Evolutionary conservation across 2,888 invertebrate genomes (phyloP).

Genomic region (Amiota minor): DNA sequence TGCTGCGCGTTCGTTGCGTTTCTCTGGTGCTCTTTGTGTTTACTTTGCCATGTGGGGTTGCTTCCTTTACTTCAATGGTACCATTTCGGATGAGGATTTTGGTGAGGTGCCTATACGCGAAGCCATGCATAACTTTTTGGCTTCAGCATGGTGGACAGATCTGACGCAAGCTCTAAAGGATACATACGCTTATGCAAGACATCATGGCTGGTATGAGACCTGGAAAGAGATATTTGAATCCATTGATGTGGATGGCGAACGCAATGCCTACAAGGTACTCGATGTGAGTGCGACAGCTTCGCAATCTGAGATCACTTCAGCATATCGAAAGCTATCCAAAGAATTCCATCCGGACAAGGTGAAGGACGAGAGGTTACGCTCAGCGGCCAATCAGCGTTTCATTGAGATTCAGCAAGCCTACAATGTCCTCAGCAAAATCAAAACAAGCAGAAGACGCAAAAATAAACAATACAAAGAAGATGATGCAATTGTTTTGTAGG

Average conservation of each 20-base stretch:
- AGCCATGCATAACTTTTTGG: conserved; percentile 90
- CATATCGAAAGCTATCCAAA: conserved; percentile 86
- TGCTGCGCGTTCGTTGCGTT: conserved; percentile 76
- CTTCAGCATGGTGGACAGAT: conserved; percentile 91
- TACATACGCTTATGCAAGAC: conserved; percentile 84
- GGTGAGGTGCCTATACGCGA: conserved; percentile 91
- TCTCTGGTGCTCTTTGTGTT: conserved; percentile 78
- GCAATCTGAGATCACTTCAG: conserved; percentile 88
- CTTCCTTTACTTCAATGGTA: conserved; percentile 90
- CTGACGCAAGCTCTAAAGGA: conserved; percentile 82
- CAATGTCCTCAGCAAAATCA: conserved; percentile 88
- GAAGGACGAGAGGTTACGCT: conserved; percentile 81
- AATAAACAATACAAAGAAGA: conserved; percentile 81
- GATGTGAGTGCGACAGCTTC: conserved; percentile 85
- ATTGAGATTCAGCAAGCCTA: conserved; percentile 96
- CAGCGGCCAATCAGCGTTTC: conserved; percentile 86
- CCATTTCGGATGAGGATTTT: conserved; percentile 87
- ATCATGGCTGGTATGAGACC: conserved; percentile 90
- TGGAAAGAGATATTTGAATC: conserved; percentile 90
- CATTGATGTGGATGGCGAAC: conserved; percentile 92
- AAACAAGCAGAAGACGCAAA: conserved; percentile 81
- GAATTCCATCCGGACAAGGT: conserved; percentile 95
- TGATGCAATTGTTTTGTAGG: conserved; percentile 60
- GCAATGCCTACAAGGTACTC: conserved; percentile 89
- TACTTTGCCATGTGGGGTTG: conserved; percentile 85